These are phyloP conservation scores for Umimayanthus kanabou DNA, from an alignment of 92 coral and sea anemone genomes.

Conservation along the genomic window DNA sequence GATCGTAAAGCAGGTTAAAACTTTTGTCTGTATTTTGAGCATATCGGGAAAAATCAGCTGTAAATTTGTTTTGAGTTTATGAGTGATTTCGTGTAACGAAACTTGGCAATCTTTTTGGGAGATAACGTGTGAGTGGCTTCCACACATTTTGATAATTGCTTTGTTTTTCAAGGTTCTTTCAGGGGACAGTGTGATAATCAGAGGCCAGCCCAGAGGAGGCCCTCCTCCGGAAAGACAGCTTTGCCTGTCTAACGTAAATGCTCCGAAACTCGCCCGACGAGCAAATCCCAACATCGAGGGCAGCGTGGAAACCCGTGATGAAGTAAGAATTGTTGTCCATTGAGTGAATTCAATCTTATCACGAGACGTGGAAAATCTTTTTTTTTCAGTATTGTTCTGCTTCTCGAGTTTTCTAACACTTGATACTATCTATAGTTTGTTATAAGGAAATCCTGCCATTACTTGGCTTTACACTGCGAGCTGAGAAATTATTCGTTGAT, in stretches of 20 bases:
- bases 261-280: conserved; percentile 94
- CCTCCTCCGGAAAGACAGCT: conserved; percentile 99
- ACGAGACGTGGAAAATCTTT: not conserved
- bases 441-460: no score
- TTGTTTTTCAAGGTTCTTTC: conserved; percentile 78
- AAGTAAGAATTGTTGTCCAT: conserved; percentile 50
- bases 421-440: not conserved
- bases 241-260: conserved; percentile 89
- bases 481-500: conserved; percentile 8
- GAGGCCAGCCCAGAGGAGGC: conserved; percentile 99
- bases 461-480: no score
- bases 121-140: conserved; percentile 36
- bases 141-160: conserved; percentile 19
- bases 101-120: not conserved
- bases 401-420: not conserved
- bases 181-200: conserved; percentile 91
- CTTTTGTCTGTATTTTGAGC: not conserved
- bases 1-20: conserved; percentile 88
- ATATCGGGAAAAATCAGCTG: not conserved
- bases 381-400: not conserved
- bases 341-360: not conserved
- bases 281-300: conserved; percentile 88
- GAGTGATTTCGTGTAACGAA: not conserved
- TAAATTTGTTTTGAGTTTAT: not conserved
- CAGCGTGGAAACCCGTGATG: conserved; percentile 87